Base-by-base conservation (phyloP, 2,797 vertebrate species). In the Okamejei kenojei region DNA sequence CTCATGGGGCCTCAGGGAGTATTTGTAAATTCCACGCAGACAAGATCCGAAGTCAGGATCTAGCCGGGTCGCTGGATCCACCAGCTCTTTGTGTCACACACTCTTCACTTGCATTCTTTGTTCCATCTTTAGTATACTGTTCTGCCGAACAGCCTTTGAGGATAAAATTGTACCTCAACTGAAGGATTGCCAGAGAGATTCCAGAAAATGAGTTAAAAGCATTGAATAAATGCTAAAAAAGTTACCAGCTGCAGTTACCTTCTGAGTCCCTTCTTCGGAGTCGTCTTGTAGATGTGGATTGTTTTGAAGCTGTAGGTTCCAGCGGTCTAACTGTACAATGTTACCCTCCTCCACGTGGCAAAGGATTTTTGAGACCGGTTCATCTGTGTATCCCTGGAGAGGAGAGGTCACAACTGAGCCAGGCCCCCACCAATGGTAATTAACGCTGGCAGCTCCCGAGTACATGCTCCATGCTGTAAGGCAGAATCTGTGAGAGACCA, bases 301-400 rank as follows among this genome's bases (percentile, higher is more conserved):
- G 93, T 96, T 97, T 94, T 99, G 98, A 94, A 99, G 98, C 0
- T 98, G 97, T 17, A 99, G 98, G 95, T 99, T 99, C 99, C 99
- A 99, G 82, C 99, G 96, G 95, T 99, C 99, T 93, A 99, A 94
- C 95, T 99, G 99, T 93, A 99, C 98, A 94, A 99, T 98, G 0
- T 97, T 97, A 0, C 99, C 99, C n/a, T 99, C 99, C 96, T 99
- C 99, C 93, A 99, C 99, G 5, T 99, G 98, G 94, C 98, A 99
- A 80, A 99, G 95, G 93, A 99, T 98, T 96, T 99, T 99, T 54
- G 99, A 98, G 94, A 99, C 98, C 0, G 99, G 98, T 94, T 99
- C 99, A 29, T 99, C 99, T 0, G 98, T 99, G 95, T 99, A 99
- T 35, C 99, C 99, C 99, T 99, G 93, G 9, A 32, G 11, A 19